These are phyloP conservation scores for Odontothrips loti DNA, from an alignment of 2,888 invertebrate species.

Conservation along the genomic window DNA sequence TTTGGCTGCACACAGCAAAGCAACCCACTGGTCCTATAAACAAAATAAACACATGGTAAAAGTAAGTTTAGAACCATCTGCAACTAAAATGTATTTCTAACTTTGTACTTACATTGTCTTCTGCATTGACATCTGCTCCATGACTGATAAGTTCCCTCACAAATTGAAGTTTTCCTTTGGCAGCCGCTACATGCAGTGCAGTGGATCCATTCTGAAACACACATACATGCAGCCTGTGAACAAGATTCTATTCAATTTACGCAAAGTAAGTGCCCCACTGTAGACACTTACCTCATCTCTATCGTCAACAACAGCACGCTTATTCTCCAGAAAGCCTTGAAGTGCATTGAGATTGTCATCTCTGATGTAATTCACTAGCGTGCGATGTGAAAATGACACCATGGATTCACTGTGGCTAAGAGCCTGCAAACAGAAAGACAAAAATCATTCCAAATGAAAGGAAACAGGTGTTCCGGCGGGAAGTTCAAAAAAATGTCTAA, in stretches of 20 bases:
- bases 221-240: slow-evolving; percentile 2
- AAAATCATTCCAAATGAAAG: slow-evolving; percentile 15
- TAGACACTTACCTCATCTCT: slow-evolving; percentile 68
- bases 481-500: too few relatives aligned
- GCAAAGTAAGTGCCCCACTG: slow-evolving; percentile 1
- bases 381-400: slow-evolving; percentile 82
- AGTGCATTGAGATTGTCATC: slow-evolving; percentile 75
- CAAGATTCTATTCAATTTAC: not conserved
- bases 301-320: slow-evolving; percentile 78
- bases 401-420: slow-evolving; percentile 86
- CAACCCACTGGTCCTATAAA: slow-evolving; percentile 81
- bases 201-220: slow-evolving; percentile 80
- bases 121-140: slow-evolving; percentile 87
- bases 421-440: slow-evolving; percentile 56
- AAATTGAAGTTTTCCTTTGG: slow-evolving; percentile 77
- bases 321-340: slow-evolving; percentile 75
- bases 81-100: too few relatives aligned
- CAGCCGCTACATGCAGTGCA: slow-evolving; percentile 86
- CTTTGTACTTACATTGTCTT: slow-evolving; percentile 64
- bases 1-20: slow-evolving; percentile 84
- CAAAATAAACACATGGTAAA: slow-evolving; percentile 31
- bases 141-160: slow-evolving; percentile 79
- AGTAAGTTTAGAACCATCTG: slow-evolving; percentile 28
- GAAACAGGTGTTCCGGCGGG: not conserved
- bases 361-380: slow-evolving; percentile 72